Evolutionary conservation across 2,888 invertebrate genomes (phyloP).

Genomic region (Drosophila picticornis): DNA sequence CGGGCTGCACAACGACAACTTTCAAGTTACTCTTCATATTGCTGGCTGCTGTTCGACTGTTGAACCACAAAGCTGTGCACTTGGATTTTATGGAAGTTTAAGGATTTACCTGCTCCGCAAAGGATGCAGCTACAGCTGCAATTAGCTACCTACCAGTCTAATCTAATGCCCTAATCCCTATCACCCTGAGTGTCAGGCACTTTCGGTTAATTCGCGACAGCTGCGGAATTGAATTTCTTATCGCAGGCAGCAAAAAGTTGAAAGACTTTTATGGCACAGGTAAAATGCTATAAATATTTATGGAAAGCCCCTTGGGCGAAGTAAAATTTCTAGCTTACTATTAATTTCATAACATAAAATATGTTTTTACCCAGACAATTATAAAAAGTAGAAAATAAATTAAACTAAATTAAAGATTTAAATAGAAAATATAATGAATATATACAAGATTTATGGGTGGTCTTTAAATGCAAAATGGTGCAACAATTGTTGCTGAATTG

Average conservation of each 20-base stretch:
- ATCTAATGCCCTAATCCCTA: slow-evolving; percentile 23
- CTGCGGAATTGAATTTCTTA: slow-evolving; percentile 32
- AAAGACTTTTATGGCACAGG: slow-evolving; percentile 32
- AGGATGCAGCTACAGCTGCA: background rate
- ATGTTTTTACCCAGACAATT: background rate
- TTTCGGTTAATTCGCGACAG: slow-evolving; percentile 41
- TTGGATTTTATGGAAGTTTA: slow-evolving; percentile 45
- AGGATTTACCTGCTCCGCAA: slow-evolving; percentile 48
- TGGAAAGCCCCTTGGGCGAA: background rate
- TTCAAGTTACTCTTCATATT: slow-evolving; percentile 54
- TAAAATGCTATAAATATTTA: slow-evolving; percentile 3
- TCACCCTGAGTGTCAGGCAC: slow-evolving; percentile 13
- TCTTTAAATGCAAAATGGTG: background rate
- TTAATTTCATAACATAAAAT: background rate
- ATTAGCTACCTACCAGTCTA: slow-evolving; percentile 62
- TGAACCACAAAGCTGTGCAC: slow-evolving; percentile 4
- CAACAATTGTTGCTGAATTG: background rate
- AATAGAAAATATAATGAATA: background rate
- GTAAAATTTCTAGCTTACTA: background rate
- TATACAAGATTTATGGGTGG: background rate
- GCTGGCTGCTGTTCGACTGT: slow-evolving; percentile 39
- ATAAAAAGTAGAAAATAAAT: background rate
- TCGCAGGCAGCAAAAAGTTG: slow-evolving; percentile 15
- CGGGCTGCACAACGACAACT: background rate
- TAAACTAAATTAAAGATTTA: background rate